Evolutionary conservation across 2,888 invertebrate species (phyloP), one percentile per base, ranked within the genome.

Genomic region (Protophormia terraenovae): DNA sequence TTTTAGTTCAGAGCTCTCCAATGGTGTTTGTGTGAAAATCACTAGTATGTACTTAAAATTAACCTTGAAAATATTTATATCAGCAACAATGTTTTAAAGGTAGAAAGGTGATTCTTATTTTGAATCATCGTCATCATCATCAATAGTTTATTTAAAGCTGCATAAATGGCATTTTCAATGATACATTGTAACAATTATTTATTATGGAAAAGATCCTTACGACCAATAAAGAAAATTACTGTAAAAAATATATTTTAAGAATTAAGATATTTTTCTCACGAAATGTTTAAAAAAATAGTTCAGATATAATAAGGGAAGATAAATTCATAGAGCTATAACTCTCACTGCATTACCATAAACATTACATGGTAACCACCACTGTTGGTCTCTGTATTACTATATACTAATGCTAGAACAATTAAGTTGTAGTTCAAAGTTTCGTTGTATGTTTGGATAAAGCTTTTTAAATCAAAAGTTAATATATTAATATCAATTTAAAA

Each of bases 51-150:
- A 76, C 47, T 80, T 77, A 75, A 72, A 80, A 10, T 58, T 84
- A 80, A 84, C 84, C 84, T 84, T 84, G 84, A 80, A 84, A 71
- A 80, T 80, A 81, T 80, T 80, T 75, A 75, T 71, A 76, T 64
- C 53, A 53, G 82, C 82, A 84, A 84, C 80, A 76, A 66, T 76
- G 80, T 84, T 29, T 64, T 66, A 66, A 75, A 77, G 32, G 38
- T 66, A 50, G 64, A 77, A 66, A 58, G 72, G 29, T 66, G 62
- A 72, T 53, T 67, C 45, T 55, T 62, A 62, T 53, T 47, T 45
- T 38, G 38, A 38, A 41, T 41, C 41, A 41, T 12, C 41, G 38
- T 47, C 19, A 14, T 32, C 58, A 16, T 45, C 58, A 47, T 60
- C 35, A 38, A 47, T 10, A 19, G 58, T 50, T 45, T 58, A 67